These are phyloP conservation scores for Megaleporinus macrocephalus DNA, from an alignment of 2,113 vertebrate species.

Conservation along the genomic window DNA sequence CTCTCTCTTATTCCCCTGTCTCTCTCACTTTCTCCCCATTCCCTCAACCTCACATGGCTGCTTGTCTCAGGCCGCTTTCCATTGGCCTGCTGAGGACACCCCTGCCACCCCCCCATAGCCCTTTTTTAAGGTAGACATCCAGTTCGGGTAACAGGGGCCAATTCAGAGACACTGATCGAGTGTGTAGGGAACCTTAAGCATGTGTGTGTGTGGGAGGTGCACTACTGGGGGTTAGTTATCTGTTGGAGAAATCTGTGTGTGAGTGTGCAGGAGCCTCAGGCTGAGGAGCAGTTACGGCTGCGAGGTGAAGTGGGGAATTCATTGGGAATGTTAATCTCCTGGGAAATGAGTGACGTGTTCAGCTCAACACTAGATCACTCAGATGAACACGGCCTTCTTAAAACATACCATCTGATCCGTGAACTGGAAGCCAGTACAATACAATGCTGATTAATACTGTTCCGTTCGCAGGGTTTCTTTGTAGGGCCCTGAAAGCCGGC, in stretches of 20 bases:
- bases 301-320: slow-evolving; percentile 54
- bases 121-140: slow-evolving; percentile 40
- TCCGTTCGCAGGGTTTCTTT: too few relatives aligned
- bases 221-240: slow-evolving; percentile 10
- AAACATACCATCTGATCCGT: background rate
- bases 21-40: background rate
- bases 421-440: background rate
- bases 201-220: slow-evolving; percentile 17
- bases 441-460: background rate
- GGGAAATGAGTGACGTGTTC: slow-evolving; percentile 32
- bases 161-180: slow-evolving; percentile 28
- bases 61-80: slow-evolving; percentile 29
- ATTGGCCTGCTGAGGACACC: slow-evolving; percentile 30
- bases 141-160: slow-evolving; percentile 29
- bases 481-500: too few relatives aligned
- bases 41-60: slow-evolving; percentile 18
- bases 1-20: slow-evolving; percentile 5
- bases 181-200: background rate
- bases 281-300: slow-evolving; percentile 38
- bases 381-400: background rate
- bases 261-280: slow-evolving; percentile 11
- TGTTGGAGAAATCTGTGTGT: slow-evolving; percentile 36
- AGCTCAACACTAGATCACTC: slow-evolving; percentile 3
- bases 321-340: slow-evolving; percentile 60
- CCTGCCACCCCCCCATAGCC: slow-evolving; percentile 24